Evolutionary conservation across 2,113 vertebrate genomes (phyloP).

Genomic region (Blennius ocellaris): DNA sequence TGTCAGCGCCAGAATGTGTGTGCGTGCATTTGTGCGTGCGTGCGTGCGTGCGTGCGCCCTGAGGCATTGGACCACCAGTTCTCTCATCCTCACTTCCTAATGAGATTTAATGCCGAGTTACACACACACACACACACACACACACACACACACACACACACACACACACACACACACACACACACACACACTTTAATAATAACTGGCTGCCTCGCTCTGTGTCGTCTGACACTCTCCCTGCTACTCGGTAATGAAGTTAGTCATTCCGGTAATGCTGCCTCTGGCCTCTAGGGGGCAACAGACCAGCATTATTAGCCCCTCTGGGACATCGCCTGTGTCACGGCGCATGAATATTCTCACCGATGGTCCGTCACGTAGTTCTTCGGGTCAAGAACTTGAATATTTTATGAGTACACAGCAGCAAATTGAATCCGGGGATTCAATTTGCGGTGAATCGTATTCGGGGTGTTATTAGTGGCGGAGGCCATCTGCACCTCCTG

Average conservation of each 20-base stretch:
- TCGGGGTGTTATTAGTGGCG: too few species aligned
- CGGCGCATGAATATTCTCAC: too few species aligned
- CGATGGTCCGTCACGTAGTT: too few species aligned
- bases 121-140: constrained; percentile 28
- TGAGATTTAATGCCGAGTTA: constrained; percentile 68
- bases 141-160: constrained; percentile 4
- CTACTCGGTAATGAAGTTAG: constrained; percentile 14
- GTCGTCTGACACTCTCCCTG: constrained; percentile 1
- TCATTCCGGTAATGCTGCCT: neutral
- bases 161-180: constrained; percentile 6
- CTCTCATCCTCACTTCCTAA: constrained; percentile 64
- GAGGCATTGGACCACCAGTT: constrained; percentile 33
- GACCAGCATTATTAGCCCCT: neutral
- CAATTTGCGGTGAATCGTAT: too few species aligned
- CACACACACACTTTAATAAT: constrained; percentile 44
- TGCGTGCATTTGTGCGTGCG: too few species aligned
- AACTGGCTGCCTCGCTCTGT: constrained; percentile 37
- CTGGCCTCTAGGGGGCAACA: constrained; percentile 2
- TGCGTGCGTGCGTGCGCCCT: constrained; percentile 38
- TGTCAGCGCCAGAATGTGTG: constrained; percentile 4
- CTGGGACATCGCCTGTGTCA: neutral
- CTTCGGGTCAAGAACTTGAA: too few species aligned
- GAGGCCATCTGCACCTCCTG: too few species aligned
- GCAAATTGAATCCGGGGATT: too few species aligned
- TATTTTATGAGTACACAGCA: too few species aligned